Evolutionary conservation across 2,797 vertebrate genomes (phyloP).

Genomic region (Phalloptychus januarius): DNA sequence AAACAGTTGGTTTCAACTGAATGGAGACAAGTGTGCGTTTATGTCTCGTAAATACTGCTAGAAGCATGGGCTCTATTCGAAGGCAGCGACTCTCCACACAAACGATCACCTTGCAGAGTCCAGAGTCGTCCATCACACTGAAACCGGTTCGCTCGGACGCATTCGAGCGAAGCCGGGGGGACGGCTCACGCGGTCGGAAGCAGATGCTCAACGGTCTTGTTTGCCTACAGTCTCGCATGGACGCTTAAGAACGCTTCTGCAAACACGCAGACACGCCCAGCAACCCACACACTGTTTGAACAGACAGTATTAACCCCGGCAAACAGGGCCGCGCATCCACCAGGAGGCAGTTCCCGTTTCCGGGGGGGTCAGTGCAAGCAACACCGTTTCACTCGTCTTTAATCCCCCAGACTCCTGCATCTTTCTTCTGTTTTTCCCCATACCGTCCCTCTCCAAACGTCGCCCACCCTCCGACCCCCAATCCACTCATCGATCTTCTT

Average conservation of each 20-base stretch:
- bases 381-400: constrained; percentile 56
- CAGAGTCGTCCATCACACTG: constrained; percentile 28
- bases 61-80: background rate
- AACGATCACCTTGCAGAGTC: constrained; percentile 6
- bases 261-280: constrained; percentile 23
- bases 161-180: constrained; percentile 6
- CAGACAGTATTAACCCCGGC: constrained; percentile 62
- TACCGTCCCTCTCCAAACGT: constrained; percentile 6
- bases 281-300: constrained; percentile 51
- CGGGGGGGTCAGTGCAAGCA: constrained; percentile 49
- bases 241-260: constrained; percentile 38
- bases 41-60: background rate
- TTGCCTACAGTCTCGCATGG: constrained; percentile 23
- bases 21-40: background rate
- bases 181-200: constrained; percentile 14
- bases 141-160: constrained; percentile 6
- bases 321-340: constrained; percentile 68
- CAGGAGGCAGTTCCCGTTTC: constrained; percentile 44
- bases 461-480: constrained; percentile 12
- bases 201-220: constrained; percentile 15
- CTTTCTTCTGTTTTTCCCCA: constrained; percentile 5
- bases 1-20: background rate
- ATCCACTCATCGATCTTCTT: constrained; percentile 35
- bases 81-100: background rate
- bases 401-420: constrained; percentile 25